A percentile compares a stretch with the other conserved stretches of the same genome.
Conservation (phyloP, 2,113 vertebrate genomes). For the Arizona elegans region DNA sequence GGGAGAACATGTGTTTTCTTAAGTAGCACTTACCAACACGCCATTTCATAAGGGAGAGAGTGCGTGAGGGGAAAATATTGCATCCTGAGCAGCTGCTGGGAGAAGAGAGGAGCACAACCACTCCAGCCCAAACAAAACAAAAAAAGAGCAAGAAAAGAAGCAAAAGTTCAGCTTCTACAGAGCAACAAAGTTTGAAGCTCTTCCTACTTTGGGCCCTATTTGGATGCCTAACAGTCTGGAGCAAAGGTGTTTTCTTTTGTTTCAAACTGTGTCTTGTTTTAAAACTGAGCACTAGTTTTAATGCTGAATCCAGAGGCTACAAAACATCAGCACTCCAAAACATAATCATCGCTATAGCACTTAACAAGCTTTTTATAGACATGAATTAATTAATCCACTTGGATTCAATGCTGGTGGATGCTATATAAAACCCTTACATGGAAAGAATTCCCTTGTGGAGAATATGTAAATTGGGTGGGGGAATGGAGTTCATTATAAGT, state of each 20-base stretch:
- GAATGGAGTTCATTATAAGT: not conserved
- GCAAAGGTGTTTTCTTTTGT: not conserved
- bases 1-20: conserved; percentile 82
- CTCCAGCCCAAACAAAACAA: conserved; percentile 36
- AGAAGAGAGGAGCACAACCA: conserved; percentile 26
- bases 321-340: not conserved
- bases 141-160: not conserved
- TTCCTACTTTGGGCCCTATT: not conserved
- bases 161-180: conserved; percentile 42
- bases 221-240: not conserved
- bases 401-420: conserved; percentile 6
- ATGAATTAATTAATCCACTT: conserved; percentile 27
- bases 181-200: conserved; percentile 12
- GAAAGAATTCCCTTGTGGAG: not conserved
- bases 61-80: conserved; percentile 56
- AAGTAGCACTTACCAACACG: conserved; percentile 78
- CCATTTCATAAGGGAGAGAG: conserved; percentile 72
- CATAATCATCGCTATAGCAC: not conserved
- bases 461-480: not conserved
- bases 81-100: conserved; percentile 63
- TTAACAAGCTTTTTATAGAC: conserved; percentile 21
- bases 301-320: not conserved
- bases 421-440: not conserved
- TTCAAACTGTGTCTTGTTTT: not conserved
- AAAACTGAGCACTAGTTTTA: not conserved